Evolutionary conservation across 2,888 invertebrate genomes (phyloP), one percentile per base, ranked within the genome.

Genomic region (Hydraecia micacea): DNA sequence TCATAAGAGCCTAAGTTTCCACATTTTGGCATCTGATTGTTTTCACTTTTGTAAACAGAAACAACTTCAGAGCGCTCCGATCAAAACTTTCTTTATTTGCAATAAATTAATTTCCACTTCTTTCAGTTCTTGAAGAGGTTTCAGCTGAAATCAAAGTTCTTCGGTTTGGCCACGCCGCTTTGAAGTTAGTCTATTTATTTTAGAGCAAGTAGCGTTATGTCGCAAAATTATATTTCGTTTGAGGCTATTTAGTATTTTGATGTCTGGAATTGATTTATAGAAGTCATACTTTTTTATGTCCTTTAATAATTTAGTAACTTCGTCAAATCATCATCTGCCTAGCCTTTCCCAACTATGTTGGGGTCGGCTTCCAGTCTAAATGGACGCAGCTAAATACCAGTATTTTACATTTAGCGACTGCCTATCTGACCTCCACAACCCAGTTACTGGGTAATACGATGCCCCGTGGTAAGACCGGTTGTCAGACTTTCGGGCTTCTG

Each of bases 71-170:
- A 86, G 86, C 79, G 77, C 83, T 86, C 72, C 85, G 86, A 88
- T 90, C 83, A 83, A 85, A 90, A 89, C 88, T 90, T 89, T 90
- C 81, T 89, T 86, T 89, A 90, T 89, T 89, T 90, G 88, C 86
- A 87, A 90, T 79, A 82, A 81, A 79, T 90, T 89, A 90, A 89
- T 89, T 89, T 88, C 76, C 81, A 88, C 88, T 79, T 90, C 90
- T 89, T 89, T 87, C 87, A 85, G 80, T 83, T 79, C 80, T 52
- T 60, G 55, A 80, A 83, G 79, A 84, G 79, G 77, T 84, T 85
- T 80, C 80, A 83, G 66, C 74, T 84, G 79, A 77, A 80, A 89
- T 89, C 81, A 83, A 87, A 89, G 81, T 88, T 85, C 28, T 52
- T 15, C 63, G 49, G 76, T 73, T 82, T 65, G 73, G 74, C 75